Base-by-base conservation (phyloP, 2,888 invertebrate species). In the Strigamia maritima region DNA sequence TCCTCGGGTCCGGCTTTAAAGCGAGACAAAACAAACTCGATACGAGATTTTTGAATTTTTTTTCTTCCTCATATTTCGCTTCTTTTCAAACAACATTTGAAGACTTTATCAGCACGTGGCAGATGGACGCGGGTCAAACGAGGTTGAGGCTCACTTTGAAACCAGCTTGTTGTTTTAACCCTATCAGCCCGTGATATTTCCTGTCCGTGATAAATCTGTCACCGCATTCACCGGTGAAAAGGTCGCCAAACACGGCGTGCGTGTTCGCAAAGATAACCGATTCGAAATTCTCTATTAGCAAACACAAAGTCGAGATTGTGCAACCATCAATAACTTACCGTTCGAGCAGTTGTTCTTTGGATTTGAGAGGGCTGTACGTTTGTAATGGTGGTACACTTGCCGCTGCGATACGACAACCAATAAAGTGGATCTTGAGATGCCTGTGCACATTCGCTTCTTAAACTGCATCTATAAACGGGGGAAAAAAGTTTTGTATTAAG, bases 331-430 rank as follows among this genome's bases (percentile, higher is more conserved):
- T 19, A 16, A 70, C 85, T 85, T 87, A 90, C 90, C 83, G 95
- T 96, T 86, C 95, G 89, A 76, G 95, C 95, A 35, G 95, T 96
- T 75, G 96, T 96, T 85, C 95, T 90, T 89, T 97, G 97, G 83
- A 97, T 89, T 86, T 94, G 93, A 87, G 93, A 91, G 26, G 97
- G 97, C 82, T 92, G 92, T 80, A 98, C 97, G 84, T 92, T 92
- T 31, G 95, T 95, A 84, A 98, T 97, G 80, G 94, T 94, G 22
- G 97, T 97, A 87, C 98, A 98, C 84, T 95, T 92, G n/a, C 95
- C 95, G 85, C 95, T 96, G 85, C 94, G 95, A 87, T 97, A 98
- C 78, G 95, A 94, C 84, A 98, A 94, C 98, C 98, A 98, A 85
- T 95, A 94, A 75, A 96, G 88, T 1, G 94, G 94, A 88, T 96